Base-by-base conservation (phyloP, 2,888 invertebrate species). In the Octonoba sinensis region DNA sequence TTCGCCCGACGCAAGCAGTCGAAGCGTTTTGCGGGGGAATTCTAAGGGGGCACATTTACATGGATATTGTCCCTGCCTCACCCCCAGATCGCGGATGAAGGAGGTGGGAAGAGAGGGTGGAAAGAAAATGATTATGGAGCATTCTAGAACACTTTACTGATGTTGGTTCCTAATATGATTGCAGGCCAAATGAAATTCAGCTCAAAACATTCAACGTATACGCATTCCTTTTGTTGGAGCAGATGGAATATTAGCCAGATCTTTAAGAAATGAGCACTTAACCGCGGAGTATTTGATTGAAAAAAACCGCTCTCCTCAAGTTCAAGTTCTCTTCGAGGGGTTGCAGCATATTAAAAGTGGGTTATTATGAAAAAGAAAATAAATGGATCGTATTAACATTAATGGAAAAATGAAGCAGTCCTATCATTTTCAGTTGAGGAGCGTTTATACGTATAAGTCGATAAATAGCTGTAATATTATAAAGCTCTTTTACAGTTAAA, bases 1-100 rank as follows among this genome's bases (percentile, higher is more conserved):
- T 76, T 69, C 49, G 24, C 76, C 22, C 62, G 44, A 24, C 47
- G 51, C 76, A 76, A 76, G 69, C 67, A 76, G 69, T 62, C 56
- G 62, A 69, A 67, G 75, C 69, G 76, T 69, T 76, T 74, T 69
- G 51, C 46, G 69, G 65, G 69, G 51, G 70, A 65, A 56, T 74
- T 57, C 22, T 16, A 47, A 73, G 49, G 69, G 67, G 49, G 56
- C 24, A 62, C 65, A 76, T 76, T 76, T 76, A 76, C 76, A 76
- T 76, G 76, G 62, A 76, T 76, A 76, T 76, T 69, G 69, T 69
- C 75, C 66, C 49, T 54, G 49, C 59, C 60, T 11, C 24, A n/a
- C 13, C 47, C 49, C 1, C 18, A n/a, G 54, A 56, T 65, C 54
- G 13, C 8, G n/a, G 44, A 44, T n/a, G 27, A 44, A 46, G 46